Evolutionary conservation across 2,113 vertebrate species (phyloP), one percentile per base, ranked within the genome.

Genomic region (Microtus pennsylvanicus): DNA sequence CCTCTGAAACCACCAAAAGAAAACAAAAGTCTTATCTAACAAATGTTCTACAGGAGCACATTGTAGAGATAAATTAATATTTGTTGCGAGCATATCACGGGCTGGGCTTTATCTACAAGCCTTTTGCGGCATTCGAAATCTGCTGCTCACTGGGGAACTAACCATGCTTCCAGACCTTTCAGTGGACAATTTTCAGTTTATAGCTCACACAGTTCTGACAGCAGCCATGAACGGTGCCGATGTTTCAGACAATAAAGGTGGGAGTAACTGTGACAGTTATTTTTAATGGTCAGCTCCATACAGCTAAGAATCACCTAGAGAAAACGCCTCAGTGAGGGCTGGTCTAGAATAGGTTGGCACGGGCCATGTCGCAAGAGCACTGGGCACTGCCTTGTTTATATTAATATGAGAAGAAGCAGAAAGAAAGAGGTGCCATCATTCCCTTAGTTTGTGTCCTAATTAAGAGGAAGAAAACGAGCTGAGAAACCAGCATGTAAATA

Each of bases 241-340:
- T 42, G 63, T 93, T 96, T 95, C 92, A 95, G 87, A 45, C 42
- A 5, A 77, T 42, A 87, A 92, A 82, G 4, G 0, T 70, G 16
- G 80, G 11, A 11, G 24, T 63, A 55, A 28, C n/a, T 28, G 55
- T 63, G 81, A 63, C 55, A 26, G 55, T 22, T 80, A 80, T 50
- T 42, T 83, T 61, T 42, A 82, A 38, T 61, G 80, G 55, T 28
- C 55, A 83, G 63, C n/a, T 42, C 81, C 55, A 26, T 26, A 38
- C 55, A 83, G 24, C 17, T 2, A 35, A 82, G 80, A 63, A 63
- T 63, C 4, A 1, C 55, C 81, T 30, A 63, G 22, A 58, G 81
- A 63, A 63, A 61, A n/a, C 5, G 24, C 42, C 55, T 82, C 12
- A 42, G n/a, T 28, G n/a, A 63, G n/a, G n/a, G 13, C 61, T 28